A percentile compares a stretch with the other conserved stretches of the same genome.
Evolutionary conservation across 1,140 invertebrate species (phyloP).

Genomic region (Nautilus pompilius): DNA sequence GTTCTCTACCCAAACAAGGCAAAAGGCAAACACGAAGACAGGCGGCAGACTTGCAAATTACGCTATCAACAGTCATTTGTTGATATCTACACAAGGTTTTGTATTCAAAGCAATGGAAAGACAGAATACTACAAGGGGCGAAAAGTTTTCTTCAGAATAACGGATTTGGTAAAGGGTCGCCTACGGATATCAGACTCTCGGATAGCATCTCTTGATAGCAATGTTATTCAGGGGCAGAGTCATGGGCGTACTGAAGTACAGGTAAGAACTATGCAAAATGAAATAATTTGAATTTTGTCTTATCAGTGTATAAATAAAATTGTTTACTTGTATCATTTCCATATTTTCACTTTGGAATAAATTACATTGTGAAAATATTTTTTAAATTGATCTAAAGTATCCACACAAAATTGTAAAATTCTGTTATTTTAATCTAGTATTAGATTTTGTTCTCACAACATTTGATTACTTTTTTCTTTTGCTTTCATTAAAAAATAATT

Average conservation of each 20-base stretch:
- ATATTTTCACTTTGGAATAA: too few relatives aligned
- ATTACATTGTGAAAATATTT: too few relatives aligned
- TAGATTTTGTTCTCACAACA: too few relatives aligned
- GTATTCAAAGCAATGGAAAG: constrained; percentile 49
- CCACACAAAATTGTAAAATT: not conserved
- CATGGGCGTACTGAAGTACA: constrained; percentile 90
- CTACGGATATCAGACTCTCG: constrained; percentile 83
- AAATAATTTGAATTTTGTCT: too few relatives aligned
- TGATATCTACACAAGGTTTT: constrained; percentile 84
- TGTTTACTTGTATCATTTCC: too few relatives aligned
- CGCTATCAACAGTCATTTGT: constrained; percentile 86
- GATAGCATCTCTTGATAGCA: constrained; percentile 75
- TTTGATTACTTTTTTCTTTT: too few relatives aligned
- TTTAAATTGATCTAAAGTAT: not conserved
- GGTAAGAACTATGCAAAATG: constrained; percentile 56
- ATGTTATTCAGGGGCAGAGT: constrained; percentile 80
- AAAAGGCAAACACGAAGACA: constrained; percentile 3
- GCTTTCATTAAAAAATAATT: too few relatives aligned
- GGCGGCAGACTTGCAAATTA: constrained; percentile 66
- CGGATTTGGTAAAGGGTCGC: constrained; percentile 80
- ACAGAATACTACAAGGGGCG: constrained; percentile 65
- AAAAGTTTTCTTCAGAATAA: constrained; percentile 81
- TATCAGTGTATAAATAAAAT: too few relatives aligned
- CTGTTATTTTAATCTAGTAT: too few relatives aligned
- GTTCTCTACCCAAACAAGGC: constrained; percentile 13